These are phyloP conservation scores for Sylvia borin DNA, from an alignment of 2,797 vertebrate species.

Conservation along the genomic window DNA sequence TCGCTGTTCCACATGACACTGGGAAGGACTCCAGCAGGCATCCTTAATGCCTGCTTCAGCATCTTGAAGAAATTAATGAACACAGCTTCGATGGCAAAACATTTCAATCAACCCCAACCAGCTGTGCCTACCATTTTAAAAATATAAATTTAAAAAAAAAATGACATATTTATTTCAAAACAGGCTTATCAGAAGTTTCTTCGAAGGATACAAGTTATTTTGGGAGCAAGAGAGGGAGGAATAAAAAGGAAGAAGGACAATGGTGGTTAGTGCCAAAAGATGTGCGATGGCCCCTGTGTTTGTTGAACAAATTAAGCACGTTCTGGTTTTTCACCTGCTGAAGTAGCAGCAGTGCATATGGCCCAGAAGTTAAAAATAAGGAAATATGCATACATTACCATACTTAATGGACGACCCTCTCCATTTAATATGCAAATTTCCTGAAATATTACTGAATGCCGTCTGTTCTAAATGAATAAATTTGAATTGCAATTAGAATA, in stretches of 20 bases:
- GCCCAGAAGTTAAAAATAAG: constrained; percentile 97
- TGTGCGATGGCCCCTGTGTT: constrained; percentile 85
- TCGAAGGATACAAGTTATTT: constrained; percentile 62
- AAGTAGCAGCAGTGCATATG: constrained; percentile 97
- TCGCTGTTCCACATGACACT: constrained; percentile 84
- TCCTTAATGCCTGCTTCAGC: constrained; percentile 86
- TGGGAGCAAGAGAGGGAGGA: constrained; percentile 32
- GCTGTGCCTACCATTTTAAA: constrained; percentile 76
- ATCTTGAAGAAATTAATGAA: constrained; percentile 94
- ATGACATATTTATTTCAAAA: constrained; percentile 6
- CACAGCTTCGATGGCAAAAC: constrained; percentile 93
- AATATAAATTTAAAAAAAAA: background rate
- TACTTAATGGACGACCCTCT: constrained; percentile 92
- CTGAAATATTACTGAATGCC: constrained; percentile 97
- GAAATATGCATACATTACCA: constrained; percentile 95
- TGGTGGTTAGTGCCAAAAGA: constrained; percentile 78
- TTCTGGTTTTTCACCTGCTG: constrained; percentile 93
- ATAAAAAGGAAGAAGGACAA: constrained; percentile 73
- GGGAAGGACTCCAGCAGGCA: constrained; percentile 84
- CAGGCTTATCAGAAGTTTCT: constrained; percentile 76
- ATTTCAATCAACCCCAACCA: constrained; percentile 94
- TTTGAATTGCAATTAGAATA: constrained; percentile 98
- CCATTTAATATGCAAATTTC: constrained; percentile 97
- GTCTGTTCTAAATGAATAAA: constrained; percentile 97
- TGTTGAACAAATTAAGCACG: constrained; percentile 97